Base-by-base conservation (phyloP, 2,797 vertebrate species). In the Mastacembelus armatus region DNA sequence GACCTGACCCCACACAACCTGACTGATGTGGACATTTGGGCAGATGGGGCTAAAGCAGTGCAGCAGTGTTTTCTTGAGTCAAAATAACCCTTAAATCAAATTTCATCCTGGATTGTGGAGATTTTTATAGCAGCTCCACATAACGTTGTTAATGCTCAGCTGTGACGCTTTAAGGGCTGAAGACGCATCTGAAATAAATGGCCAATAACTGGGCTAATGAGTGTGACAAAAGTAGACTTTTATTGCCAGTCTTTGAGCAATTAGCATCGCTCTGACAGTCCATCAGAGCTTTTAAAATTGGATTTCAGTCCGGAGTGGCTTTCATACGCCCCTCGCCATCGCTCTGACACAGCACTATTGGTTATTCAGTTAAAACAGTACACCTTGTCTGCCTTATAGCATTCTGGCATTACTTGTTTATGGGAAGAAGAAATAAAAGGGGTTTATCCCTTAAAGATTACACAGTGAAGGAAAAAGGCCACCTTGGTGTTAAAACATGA, bases 241-340 rank as follows among this genome's bases (percentile, higher is more conserved):
- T 84, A 88, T 83, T 81, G 74, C 48, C 59, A 15, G 56, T 19
- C 70, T 79, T 85, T 83, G 69, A 61, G 67, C 65, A 78, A 86
- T 88, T 83, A 85, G 80, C 66, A 0, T 64, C 24, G 43, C 79
- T 71, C 61, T 45, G 56, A 66, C 74, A 67, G 77, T 54, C 74
- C 65, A 80, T 78, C 81, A 71, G 18, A 32, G 71, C 74, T 32
- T 32, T 24, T 32, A 12, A 72, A 78, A 84, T 77, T 80, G 66
- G 77, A 82, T 85, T 76, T 33, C 10, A 45, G 36, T 64, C 62
- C 61, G 19, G 22, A 43, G 71, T 9, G 48, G 43, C 54, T 66
- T 64, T 62, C 52, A 40, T 61, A 29, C 55, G 48, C 63, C 42
- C 29, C 56, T 32, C 59, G 16, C 5, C 43, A 7, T 22, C 16